These are phyloP conservation scores for Odontothrips loti DNA, from an alignment of 2,888 invertebrate species.

Conservation along the genomic window DNA sequence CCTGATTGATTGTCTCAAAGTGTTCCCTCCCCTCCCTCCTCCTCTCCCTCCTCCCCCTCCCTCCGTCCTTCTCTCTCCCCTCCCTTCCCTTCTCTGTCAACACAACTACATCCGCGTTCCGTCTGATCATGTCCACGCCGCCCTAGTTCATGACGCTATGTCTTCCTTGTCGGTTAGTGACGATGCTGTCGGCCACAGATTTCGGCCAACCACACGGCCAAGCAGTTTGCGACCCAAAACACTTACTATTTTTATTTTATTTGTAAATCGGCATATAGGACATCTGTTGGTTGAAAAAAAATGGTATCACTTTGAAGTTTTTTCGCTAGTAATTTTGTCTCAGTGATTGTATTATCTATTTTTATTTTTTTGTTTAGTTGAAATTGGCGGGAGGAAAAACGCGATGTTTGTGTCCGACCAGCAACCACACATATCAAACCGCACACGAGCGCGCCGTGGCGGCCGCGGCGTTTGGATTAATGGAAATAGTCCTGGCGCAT, in stretches of 20 bases:
- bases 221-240: too few species aligned
- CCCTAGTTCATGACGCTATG: background rate
- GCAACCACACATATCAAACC: background rate
- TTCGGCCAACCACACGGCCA: too few species aligned
- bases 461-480: background rate
- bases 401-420: too few species aligned
- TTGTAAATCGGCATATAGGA: too few species aligned
- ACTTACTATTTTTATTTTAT: too few species aligned
- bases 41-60: background rate
- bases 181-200: too few species aligned
- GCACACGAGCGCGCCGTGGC: background rate
- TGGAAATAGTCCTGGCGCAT: background rate
- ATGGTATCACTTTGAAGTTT: too few species aligned
- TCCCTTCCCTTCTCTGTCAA: background rate
- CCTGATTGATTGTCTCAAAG: conserved; percentile 28
- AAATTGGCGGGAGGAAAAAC: too few species aligned
- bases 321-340: too few species aligned
- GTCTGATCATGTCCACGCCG: background rate
- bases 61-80: background rate
- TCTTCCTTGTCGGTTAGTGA: background rate
- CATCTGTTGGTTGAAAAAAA: too few species aligned
- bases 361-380: too few species aligned
- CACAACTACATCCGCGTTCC: background rate
- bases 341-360: too few species aligned
- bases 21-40: background rate